These are phyloP conservation scores for Parapristionchus giblindavisi DNA, from an alignment of 2,888 invertebrate species.

Conservation along the genomic window DNA sequence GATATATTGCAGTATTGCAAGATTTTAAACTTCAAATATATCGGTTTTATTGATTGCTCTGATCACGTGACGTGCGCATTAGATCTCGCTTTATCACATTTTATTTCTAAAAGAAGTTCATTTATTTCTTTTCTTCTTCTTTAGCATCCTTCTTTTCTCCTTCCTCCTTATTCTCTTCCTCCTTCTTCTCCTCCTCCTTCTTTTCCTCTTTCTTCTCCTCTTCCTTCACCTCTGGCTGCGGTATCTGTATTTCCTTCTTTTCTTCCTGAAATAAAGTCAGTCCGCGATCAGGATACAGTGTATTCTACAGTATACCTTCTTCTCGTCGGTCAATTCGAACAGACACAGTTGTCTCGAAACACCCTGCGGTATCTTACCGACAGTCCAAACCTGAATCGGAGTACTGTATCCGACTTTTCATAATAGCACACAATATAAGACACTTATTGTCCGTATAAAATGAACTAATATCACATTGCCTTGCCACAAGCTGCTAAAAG, in stretches of 20 bases:
- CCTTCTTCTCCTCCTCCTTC: conserved; percentile 10
- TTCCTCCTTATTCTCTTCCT: conserved; percentile 22
- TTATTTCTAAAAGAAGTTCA: too few relatives aligned
- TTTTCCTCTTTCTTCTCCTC: conserved; percentile 14
- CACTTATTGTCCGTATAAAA: too few relatives aligned
- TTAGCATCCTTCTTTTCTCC: conserved; percentile 11
- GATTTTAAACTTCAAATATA: too few relatives aligned
- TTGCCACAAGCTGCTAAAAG: too few relatives aligned
- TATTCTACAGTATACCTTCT: background rate
- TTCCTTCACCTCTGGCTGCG: background rate
- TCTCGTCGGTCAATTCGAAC: conserved; percentile 32
- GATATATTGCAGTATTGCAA: too few relatives aligned
- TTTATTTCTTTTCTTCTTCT: conserved; percentile 9
- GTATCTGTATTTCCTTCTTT: background rate
- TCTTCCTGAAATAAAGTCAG: background rate
- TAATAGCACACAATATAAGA: too few relatives aligned
- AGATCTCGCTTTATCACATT: too few relatives aligned
- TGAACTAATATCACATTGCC: too few relatives aligned
- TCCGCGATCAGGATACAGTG: background rate
- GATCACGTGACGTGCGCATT: too few relatives aligned
- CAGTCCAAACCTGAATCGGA: conserved; percentile 42
- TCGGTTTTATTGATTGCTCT: too few relatives aligned
- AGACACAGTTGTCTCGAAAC: conserved; percentile 41
- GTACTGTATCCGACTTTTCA: background rate
- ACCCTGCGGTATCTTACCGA: conserved; percentile 45